Percentiles rank a stretch among this genome's conserved stretches.
Conservation (phyloP, 2,888 invertebrate species). For the Apamea crenata region DNA sequence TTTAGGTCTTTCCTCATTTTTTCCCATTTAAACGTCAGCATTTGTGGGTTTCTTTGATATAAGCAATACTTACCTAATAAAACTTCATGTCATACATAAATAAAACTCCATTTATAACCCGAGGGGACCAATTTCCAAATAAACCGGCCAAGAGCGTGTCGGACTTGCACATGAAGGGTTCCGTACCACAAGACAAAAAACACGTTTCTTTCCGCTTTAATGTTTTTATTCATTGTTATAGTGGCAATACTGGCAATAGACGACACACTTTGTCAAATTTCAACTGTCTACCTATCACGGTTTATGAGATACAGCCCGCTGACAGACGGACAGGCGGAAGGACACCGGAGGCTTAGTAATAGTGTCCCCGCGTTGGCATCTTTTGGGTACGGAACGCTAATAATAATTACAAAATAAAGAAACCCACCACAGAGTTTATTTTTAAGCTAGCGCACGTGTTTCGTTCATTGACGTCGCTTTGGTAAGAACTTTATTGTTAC, state of each 20-base stretch:
- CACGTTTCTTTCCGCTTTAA: background rate
- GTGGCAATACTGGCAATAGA: background rate
- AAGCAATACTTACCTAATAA: background rate
- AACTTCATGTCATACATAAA: constrained; percentile 1
- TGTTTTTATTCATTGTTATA: background rate
- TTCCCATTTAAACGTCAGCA: background rate
- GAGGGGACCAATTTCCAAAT: background rate
- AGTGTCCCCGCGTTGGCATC: background rate
- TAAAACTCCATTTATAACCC: background rate
- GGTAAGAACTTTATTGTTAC: constrained; percentile 27
- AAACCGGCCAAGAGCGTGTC: background rate
- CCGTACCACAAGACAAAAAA: background rate
- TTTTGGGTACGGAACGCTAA: background rate
- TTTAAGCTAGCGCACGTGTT: constrained; percentile 30
- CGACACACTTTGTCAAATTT: background rate
- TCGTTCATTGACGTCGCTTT: constrained; percentile 46
- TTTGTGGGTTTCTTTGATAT: background rate
- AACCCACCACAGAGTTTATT: constrained; percentile 7
- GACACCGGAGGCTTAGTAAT: background rate
- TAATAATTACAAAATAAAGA: background rate
- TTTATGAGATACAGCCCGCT: background rate
- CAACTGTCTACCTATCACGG: background rate
- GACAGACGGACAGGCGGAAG: background rate
- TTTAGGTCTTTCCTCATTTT: background rate
- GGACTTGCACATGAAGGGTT: background rate